Percentiles rank a stretch among this genome's conserved stretches.
Evolutionary conservation across 2,888 invertebrate genomes (phyloP).

Genomic region (Eristalis arbustorum): DNA sequence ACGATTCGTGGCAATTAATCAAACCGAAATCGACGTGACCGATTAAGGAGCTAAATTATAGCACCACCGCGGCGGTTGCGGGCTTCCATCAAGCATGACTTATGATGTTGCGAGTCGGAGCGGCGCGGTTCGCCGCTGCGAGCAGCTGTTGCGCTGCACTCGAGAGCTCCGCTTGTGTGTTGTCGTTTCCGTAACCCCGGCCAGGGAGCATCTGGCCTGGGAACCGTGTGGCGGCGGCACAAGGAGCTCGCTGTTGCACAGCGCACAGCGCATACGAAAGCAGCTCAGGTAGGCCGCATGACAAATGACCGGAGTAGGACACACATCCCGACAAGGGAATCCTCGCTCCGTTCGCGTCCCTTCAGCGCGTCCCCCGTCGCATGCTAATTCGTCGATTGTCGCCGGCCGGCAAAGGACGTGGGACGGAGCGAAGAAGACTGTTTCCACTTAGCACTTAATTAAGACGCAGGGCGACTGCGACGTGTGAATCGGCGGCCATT

Average conservation of each 20-base stretch:
- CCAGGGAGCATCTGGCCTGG: slow-evolving; percentile 35
- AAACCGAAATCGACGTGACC: slow-evolving; percentile 72
- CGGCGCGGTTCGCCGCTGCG: not conserved
- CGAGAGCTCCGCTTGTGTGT: not conserved
- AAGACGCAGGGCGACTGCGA: slow-evolving; percentile 30
- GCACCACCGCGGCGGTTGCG: slow-evolving; percentile 68
- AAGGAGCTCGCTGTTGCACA: not conserved
- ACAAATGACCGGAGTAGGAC: not conserved
- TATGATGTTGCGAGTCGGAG: slow-evolving; percentile 16
- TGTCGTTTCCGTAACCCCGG: not conserved
- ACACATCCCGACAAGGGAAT: slow-evolving; percentile 35
- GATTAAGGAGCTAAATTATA: slow-evolving; percentile 72
- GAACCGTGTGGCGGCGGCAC: not conserved
- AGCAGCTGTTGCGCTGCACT: not conserved
- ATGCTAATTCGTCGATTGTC: slow-evolving; percentile 49
- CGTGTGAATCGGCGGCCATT: not conserved
- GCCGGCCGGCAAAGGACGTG: not conserved
- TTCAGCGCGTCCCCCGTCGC: slow-evolving; percentile 28
- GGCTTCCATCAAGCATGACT: slow-evolving; percentile 68
- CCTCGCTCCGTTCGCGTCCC: slow-evolving; percentile 28
- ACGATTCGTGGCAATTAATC: slow-evolving; percentile 72
- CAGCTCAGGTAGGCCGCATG: not conserved
- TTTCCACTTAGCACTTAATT: slow-evolving; percentile 61
- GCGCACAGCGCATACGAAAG: too few relatives aligned
- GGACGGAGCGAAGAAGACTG: not conserved